A percentile compares a stretch with the other conserved stretches of the same genome.
Evolutionary conservation across 2,888 invertebrate genomes (phyloP).

Genomic region (Tricholauxania praeusta): DNA sequence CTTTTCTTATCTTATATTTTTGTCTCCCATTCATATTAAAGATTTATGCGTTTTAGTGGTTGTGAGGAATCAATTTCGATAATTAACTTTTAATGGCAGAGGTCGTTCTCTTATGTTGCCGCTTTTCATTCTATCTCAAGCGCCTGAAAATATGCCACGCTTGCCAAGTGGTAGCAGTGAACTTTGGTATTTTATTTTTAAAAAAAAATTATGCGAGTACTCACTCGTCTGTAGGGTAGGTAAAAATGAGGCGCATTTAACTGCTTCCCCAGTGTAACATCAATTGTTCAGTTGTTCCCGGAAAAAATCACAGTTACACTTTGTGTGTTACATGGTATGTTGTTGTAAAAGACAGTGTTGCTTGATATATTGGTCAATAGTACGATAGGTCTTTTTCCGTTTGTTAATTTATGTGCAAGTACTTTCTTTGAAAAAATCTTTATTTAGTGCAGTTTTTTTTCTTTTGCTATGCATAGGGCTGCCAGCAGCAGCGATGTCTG

Average conservation of each 20-base stretch:
- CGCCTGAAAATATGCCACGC: constrained; percentile 14
- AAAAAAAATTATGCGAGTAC: neutral
- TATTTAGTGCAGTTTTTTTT: no score
- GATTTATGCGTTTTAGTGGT: constrained; percentile 11
- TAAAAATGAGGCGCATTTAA: neutral
- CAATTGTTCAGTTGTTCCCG: neutral
- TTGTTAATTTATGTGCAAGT: no score
- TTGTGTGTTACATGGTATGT: no score
- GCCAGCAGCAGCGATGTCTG: no score
- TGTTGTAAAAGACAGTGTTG: no score
- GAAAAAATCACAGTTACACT: no score
- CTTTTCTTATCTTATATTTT: neutral
- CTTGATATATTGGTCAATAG: no score
- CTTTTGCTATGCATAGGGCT: no score
- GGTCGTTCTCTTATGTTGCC: constrained; percentile 7
- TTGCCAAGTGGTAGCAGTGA: neutral
- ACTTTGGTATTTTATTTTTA: neutral
- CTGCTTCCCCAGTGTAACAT: neutral
- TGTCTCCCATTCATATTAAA: neutral
- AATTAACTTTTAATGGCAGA: constrained; percentile 29
- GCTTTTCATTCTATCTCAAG: neutral
- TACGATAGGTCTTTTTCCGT: no score
- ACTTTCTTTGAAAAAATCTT: no score
- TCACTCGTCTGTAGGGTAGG: neutral
- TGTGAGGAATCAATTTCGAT: constrained; percentile 21